Conservation (phyloP, 2,113 vertebrate species). For the Anolis sagrei region DNA sequence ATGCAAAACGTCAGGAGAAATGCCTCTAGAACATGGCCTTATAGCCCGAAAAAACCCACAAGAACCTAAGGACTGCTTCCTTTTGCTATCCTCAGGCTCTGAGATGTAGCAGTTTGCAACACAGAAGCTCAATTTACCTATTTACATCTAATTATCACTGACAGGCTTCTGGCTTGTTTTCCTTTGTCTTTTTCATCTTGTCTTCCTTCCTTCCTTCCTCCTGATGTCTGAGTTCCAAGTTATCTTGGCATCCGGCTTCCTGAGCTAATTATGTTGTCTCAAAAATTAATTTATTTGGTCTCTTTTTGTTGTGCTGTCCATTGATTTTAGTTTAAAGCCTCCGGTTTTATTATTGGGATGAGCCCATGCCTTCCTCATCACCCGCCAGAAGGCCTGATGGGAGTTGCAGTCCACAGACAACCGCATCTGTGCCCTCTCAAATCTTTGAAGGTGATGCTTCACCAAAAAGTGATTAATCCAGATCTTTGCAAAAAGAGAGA, state of each 20-base stretch:
- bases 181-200: too few relatives aligned
- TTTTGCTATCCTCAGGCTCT: too few relatives aligned
- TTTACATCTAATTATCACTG: too few relatives aligned
- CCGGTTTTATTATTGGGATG: not conserved
- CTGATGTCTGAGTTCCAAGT: too few relatives aligned
- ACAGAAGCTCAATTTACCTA: too few relatives aligned
- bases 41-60: too few relatives aligned
- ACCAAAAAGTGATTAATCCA: constrained; percentile 45
- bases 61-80: too few relatives aligned
- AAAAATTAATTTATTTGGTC: not conserved
- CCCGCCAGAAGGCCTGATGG: not conserved
- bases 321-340: not conserved
- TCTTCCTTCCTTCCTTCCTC: too few relatives aligned
- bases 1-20: too few relatives aligned
- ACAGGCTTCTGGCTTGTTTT: too few relatives aligned
- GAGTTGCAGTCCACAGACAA: not conserved
- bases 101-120: too few relatives aligned
- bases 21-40: too few relatives aligned
- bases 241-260: not conserved
- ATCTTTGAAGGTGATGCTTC: constrained; percentile 4
- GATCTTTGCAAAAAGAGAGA: not conserved
- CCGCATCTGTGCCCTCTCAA: not conserved
- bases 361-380: not conserved
- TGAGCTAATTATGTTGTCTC: not conserved
- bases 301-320: not conserved